Evolutionary conservation across 2,113 vertebrate genomes (phyloP).

Genomic region (Nyctereutes procyonoides): DNA sequence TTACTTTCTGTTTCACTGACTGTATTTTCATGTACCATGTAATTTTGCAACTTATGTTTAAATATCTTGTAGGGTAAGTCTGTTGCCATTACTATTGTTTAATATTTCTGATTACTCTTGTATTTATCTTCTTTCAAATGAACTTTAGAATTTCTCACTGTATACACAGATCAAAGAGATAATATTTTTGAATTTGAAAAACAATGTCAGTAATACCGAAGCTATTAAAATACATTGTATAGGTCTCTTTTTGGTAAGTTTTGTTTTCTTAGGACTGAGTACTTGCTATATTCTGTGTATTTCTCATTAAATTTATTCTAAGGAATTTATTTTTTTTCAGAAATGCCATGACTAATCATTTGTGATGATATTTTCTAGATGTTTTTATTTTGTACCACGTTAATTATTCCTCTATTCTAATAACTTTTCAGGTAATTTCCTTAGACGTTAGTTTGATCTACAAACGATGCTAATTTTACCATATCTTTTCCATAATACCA

Average conservation of each 20-base stretch:
- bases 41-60: constrained; percentile 16
- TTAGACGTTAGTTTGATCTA: background rate
- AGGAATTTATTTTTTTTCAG: background rate
- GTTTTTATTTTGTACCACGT: background rate
- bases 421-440: background rate
- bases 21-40: background rate
- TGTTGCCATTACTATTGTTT: background rate
- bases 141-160: background rate
- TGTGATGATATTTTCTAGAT: background rate
- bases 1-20: background rate
- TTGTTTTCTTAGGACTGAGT: background rate
- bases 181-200: background rate
- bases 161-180: background rate
- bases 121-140: constrained; percentile 16
- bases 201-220: background rate
- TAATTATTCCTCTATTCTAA: background rate
- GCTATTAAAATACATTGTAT: background rate
- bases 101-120: background rate
- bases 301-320: constrained; percentile 5
- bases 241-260: background rate
- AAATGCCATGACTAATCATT: background rate
- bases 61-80: background rate
- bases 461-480: background rate
- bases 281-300: background rate
- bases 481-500: background rate